A percentile compares a stretch with the other conserved stretches of the same genome.
These are phyloP conservation scores for Globia sparganii DNA, from an alignment of 2,888 invertebrate species.

Conservation along the genomic window DNA sequence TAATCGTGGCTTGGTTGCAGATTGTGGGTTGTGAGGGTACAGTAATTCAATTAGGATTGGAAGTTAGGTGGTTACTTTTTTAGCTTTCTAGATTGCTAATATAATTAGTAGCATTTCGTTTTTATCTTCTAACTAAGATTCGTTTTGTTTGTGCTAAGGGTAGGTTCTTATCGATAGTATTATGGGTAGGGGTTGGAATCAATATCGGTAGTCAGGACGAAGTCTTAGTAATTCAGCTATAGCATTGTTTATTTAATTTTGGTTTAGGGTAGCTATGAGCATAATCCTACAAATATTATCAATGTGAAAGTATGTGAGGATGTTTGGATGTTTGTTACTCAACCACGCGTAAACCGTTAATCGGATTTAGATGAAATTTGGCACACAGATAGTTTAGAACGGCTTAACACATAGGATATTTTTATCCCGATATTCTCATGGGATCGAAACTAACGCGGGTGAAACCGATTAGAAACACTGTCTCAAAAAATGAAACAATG, in stretches of 20 bases:
- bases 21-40: constrained; percentile 17
- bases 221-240: background rate
- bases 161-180: background rate
- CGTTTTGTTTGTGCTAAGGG: background rate
- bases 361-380: no score
- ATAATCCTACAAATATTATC: no score
- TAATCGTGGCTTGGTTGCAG: constrained; percentile 40
- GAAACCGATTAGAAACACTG: background rate
- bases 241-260: background rate
- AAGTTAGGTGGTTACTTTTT: constrained; percentile 6
- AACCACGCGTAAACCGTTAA: no score
- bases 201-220: background rate
- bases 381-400: no score
- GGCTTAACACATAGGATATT: no score
- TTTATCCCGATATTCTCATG: no score
- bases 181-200: background rate
- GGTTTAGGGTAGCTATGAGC: background rate
- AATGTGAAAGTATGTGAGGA: no score
- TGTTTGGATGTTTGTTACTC: no score
- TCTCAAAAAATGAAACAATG: background rate
- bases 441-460: no score
- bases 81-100: constrained; percentile 12
- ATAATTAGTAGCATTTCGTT: background rate
- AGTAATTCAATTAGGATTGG: constrained; percentile 38
- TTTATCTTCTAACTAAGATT: background rate